Evolutionary conservation across 2,113 vertebrate species (phyloP).

Genomic region (Mustela nigripes): DNA sequence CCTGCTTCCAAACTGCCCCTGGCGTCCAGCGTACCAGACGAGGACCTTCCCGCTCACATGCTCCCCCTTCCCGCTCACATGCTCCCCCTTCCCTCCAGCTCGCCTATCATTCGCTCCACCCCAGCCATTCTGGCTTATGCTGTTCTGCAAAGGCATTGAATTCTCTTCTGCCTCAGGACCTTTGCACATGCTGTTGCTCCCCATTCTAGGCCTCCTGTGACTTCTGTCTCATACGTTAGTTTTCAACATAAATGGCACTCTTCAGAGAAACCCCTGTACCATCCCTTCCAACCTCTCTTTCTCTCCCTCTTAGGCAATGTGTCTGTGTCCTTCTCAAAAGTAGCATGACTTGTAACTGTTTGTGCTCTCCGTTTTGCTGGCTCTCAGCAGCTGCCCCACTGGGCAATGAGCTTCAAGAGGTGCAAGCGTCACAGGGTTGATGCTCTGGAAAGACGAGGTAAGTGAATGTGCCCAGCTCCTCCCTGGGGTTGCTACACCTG

Average conservation of each 20-base stretch:
- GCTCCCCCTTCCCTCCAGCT: neutral
- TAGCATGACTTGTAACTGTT: neutral
- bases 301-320: neutral
- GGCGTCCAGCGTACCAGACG: neutral
- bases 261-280: neutral
- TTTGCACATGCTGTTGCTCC: neutral
- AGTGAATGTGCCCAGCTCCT: neutral
- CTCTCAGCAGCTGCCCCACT: neutral
- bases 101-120: too few relatives aligned
- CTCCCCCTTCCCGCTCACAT: neutral
- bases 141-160: neutral
- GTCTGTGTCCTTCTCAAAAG: neutral
- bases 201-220: neutral
- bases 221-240: neutral
- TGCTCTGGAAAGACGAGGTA: too few relatives aligned
- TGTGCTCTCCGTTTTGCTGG: neutral
- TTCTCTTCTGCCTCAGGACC: neutral
- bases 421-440: too few relatives aligned
- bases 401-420: neutral
- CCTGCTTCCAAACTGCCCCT: accelerated
- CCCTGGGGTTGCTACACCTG: neutral
- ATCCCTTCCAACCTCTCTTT: neutral
- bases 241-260: too few relatives aligned
- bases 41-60: neutral
- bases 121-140: neutral